These are phyloP conservation scores for Orius insidiosus DNA, from an alignment of 1,140 invertebrate genomes.

Conservation along the genomic window DNA sequence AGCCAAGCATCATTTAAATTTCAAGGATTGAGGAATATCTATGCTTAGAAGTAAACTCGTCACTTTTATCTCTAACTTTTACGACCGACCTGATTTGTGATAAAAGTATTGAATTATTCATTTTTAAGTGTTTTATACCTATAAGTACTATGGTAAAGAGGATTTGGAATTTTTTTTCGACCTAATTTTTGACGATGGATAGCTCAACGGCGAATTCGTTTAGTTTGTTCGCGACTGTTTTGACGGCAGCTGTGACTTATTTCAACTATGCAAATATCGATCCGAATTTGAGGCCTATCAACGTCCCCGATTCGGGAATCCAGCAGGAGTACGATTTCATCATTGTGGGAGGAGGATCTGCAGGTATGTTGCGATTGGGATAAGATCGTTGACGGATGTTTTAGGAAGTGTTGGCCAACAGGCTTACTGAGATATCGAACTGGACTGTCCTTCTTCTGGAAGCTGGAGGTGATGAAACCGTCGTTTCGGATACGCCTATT, in stretches of 20 bases:
- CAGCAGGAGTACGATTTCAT: slow-evolving; percentile 60
- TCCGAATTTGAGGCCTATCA: slow-evolving; percentile 57
- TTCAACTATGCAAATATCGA: slow-evolving; percentile 73
- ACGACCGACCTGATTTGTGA: too few species aligned
- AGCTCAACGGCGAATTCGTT: too few species aligned
- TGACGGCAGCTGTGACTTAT: slow-evolving; percentile 60
- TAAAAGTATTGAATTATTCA: too few species aligned
- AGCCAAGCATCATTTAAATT: too few species aligned
- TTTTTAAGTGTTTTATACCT: too few species aligned
- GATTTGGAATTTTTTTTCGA: too few species aligned
- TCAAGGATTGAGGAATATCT: too few species aligned
- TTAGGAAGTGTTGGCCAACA: slow-evolving; percentile 8
- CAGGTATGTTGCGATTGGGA: slow-evolving; percentile 33
- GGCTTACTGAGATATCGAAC: slow-evolving; percentile 9
- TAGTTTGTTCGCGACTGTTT: slow-evolving; percentile 47
- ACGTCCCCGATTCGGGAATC: slow-evolving; percentile 36
- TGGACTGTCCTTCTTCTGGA: slow-evolving; percentile 11
- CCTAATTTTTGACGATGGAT: too few species aligned
- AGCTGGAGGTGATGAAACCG: slow-evolving; percentile 7
- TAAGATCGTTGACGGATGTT: background rate
- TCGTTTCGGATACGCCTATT: slow-evolving; percentile 1
- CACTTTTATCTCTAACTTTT: too few species aligned
- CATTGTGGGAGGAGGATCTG: slow-evolving; percentile 65
- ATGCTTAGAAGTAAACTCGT: too few species aligned
- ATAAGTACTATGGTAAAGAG: too few species aligned